Conservation (phyloP, 2,113 vertebrate species). For the Syngnathus floridae region DNA sequence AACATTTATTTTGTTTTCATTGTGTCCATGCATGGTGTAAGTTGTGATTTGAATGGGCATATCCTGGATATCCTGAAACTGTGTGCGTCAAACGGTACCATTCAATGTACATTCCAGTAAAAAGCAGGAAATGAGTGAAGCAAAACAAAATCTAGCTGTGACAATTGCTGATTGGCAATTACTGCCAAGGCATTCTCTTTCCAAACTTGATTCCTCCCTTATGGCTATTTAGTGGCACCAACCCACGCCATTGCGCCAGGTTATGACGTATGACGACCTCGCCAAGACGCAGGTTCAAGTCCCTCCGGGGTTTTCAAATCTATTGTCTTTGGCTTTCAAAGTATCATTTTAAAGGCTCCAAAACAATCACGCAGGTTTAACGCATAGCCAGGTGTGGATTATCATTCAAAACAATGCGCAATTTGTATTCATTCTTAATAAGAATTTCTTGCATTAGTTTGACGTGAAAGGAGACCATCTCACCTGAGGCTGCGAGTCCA, state of each 20-base stretch:
- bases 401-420: neutral
- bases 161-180: constrained; percentile 15
- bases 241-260: constrained; percentile 27
- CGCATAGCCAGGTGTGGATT: neutral
- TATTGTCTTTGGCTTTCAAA: neutral
- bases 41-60: constrained; percentile 18
- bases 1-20: constrained; percentile 9
- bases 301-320: constrained; percentile 24
- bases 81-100: constrained; percentile 22
- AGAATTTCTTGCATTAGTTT: neutral
- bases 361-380: neutral
- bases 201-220: constrained; percentile 4
- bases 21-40: constrained; percentile 1
- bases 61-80: constrained; percentile 37
- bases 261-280: constrained; percentile 46
- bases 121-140: constrained; percentile 43
- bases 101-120: constrained; percentile 20
- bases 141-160: constrained; percentile 42
- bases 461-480: constrained; percentile 21
- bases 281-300: constrained; percentile 10
- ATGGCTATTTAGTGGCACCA: constrained; percentile 4
- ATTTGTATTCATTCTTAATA: neutral
- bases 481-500: constrained; percentile 68
- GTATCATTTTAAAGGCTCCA: constrained; percentile 5
- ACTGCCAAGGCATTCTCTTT: constrained; percentile 26